These are phyloP conservation scores for Dusona sp. DNA, from an alignment of 2,888 invertebrate genomes.

Conservation along the genomic window DNA sequence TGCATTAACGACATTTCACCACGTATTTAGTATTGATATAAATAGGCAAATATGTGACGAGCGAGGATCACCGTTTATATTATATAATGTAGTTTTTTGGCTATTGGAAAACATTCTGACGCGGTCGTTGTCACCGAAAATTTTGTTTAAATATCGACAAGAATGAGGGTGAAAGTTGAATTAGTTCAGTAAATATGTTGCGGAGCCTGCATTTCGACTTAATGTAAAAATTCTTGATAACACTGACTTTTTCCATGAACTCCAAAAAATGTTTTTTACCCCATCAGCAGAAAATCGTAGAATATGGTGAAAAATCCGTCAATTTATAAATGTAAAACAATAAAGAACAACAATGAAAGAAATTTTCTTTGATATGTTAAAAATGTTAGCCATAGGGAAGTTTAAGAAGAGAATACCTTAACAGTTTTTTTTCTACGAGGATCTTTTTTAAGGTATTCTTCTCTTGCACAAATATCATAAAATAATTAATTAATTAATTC, in stretches of 20 bases:
- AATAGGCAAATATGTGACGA: no score
- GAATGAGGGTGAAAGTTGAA: neutral
- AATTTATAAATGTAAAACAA: neutral
- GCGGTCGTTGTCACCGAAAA: neutral
- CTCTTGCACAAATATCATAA: neutral
- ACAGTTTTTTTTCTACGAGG: neutral
- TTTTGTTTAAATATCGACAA: neutral
- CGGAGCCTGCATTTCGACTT: neutral
- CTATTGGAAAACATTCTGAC: neutral
- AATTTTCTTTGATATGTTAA: neutral
- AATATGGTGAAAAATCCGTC: neutral
- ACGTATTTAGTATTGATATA: no score
- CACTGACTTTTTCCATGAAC: neutral
- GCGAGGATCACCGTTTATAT: no score
- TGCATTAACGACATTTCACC: no score
- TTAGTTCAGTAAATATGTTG: neutral
- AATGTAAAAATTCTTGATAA: neutral
- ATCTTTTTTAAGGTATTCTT: constrained; percentile 12
- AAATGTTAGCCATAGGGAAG: neutral
- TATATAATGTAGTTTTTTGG: no score
- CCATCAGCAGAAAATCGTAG: neutral
- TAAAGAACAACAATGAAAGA: neutral
- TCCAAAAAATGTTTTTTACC: neutral
- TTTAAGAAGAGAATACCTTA: neutral
- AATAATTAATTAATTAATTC: constrained; percentile 30